Conservation (phyloP, 2,113 vertebrate genomes). For the Pelecanoides urinatrix region DNA sequence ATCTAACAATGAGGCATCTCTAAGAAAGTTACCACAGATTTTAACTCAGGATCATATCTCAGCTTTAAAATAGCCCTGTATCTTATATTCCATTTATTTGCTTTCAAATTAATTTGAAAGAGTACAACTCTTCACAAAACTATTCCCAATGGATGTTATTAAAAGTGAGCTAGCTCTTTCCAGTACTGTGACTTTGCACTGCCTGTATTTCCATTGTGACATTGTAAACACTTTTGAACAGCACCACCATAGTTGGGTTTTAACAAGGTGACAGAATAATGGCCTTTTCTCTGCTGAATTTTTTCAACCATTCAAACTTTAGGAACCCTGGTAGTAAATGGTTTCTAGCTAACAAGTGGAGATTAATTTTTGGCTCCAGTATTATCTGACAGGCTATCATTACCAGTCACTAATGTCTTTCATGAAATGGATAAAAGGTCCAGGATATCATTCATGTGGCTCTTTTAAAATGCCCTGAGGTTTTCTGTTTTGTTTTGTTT, state of each 20-base stretch:
- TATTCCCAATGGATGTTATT: neutral
- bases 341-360: constrained; percentile 11
- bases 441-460: constrained; percentile 26
- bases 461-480: constrained; percentile 41
- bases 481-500: constrained; percentile 7
- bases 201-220: neutral
- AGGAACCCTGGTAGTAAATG: neutral
- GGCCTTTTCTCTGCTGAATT: neutral
- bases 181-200: neutral
- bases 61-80: neutral
- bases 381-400: constrained; percentile 23
- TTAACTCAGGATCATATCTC: neutral
- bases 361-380: constrained; percentile 21
- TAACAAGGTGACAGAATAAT: neutral
- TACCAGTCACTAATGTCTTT: constrained; percentile 31
- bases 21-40: neutral
- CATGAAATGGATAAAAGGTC: constrained; percentile 32
- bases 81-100: neutral
- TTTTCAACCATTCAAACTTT: constrained; percentile 4
- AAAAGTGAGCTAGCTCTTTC: neutral
- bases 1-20: neutral
- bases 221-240: constrained; percentile 1
- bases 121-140: neutral
- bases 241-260: neutral
- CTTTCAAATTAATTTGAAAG: neutral